phyloP scores from a whole-genome alignment of 2,113 vertebrate species.

The Anser cygnoides region DNA sequence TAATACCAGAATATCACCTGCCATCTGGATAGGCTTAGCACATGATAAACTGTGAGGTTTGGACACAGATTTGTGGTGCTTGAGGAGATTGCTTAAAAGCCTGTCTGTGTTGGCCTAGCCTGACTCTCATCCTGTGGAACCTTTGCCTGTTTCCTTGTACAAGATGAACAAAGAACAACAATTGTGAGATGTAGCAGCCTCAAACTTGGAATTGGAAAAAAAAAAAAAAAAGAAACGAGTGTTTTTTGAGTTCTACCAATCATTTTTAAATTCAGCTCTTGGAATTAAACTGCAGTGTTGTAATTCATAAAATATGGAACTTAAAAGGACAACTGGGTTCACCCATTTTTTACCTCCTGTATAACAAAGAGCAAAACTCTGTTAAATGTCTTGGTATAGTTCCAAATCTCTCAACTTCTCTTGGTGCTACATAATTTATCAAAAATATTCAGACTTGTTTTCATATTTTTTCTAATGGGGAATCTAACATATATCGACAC shows the following conservation, averaged over 20 bases:
- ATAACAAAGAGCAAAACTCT: neutral
- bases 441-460: neutral
- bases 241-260: neutral
- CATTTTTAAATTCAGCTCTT: neutral
- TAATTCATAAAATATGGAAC: neutral
- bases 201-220: neutral
- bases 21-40: conserved; percentile 56
- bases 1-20: conserved; percentile 35
- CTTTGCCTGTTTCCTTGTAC: conserved; percentile 4
- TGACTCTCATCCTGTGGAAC: neutral
- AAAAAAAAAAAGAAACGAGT: neutral
- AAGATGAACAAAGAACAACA: neutral
- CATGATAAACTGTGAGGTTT: conserved; percentile 48
- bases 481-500: neutral
- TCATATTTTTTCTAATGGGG: neutral
- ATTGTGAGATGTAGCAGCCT: neutral
- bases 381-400: neutral
- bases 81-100: conserved; percentile 10
- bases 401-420: neutral
- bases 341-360: neutral
- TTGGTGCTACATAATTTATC: neutral
- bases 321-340: neutral
- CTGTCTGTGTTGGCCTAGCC: neutral
- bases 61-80: conserved; percentile 24
- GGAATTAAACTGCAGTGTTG: neutral